These are phyloP conservation scores for Oriolus oriolus DNA, from an alignment of 2,113 vertebrate genomes.

Conservation along the genomic window DNA sequence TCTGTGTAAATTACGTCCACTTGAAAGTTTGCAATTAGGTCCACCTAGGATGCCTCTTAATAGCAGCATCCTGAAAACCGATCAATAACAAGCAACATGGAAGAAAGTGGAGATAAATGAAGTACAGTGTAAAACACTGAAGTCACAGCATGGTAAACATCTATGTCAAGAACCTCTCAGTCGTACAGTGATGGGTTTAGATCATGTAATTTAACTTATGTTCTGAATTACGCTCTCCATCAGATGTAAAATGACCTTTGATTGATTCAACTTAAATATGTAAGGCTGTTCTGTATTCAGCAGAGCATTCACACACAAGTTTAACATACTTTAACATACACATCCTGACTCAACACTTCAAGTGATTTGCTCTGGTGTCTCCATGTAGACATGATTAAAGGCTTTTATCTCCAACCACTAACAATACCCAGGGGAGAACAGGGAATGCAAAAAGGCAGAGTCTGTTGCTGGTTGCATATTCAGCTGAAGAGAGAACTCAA, in stretches of 20 bases:
- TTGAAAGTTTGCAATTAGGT: neutral
- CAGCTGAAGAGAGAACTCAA: neutral
- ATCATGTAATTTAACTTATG: neutral
- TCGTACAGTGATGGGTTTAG: neutral
- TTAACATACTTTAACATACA: constrained; percentile 5
- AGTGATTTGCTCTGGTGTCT: neutral
- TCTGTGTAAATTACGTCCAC: neutral
- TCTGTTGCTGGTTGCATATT: neutral
- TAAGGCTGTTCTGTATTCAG: neutral
- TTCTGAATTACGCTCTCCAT: neutral
- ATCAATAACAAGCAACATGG: neutral
- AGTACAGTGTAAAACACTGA: neutral
- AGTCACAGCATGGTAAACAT: neutral
- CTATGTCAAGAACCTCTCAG: neutral
- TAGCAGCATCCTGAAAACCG: neutral
- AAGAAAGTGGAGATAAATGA: neutral
- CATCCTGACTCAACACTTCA: neutral
- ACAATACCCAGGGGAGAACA: neutral
- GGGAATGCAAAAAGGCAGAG: neutral
- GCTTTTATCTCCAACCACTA: neutral
- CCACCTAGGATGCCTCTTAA: neutral
- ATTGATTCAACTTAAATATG: neutral
- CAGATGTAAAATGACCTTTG: neutral
- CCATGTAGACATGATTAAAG: constrained; percentile 9
- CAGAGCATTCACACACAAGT: neutral